Percentiles rank a stretch among this genome's conserved stretches.
Conservation (phyloP, 2,888 invertebrate genomes). For the Microctonus aethiopoides region DNA sequence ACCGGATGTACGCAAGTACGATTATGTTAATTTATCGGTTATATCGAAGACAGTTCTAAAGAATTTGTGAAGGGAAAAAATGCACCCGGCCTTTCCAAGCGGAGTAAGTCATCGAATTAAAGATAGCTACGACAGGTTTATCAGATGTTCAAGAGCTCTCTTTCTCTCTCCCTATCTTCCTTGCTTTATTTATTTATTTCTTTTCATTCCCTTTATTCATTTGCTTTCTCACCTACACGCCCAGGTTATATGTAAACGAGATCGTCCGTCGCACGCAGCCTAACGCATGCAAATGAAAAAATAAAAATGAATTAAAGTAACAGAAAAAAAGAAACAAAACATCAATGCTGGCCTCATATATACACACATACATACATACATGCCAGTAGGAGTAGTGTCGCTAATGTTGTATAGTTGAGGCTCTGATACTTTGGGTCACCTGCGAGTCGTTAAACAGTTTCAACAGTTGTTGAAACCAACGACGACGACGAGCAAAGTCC, state of each 20-base stretch:
- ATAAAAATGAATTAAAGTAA: constrained; percentile 21
- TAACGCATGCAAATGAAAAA: background rate
- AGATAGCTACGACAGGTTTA: constrained; percentile 59
- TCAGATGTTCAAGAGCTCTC: constrained; percentile 51
- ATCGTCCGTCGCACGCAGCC: constrained; percentile 25
- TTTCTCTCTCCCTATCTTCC: constrained; percentile 36
- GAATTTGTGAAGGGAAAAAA: constrained; percentile 17
- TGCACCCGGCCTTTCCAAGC: constrained; percentile 24
- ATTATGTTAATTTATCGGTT: constrained; percentile 32
- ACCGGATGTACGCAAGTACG: constrained; percentile 22
- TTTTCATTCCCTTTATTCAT: background rate
- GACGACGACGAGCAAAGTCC: background rate
- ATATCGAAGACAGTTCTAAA: constrained; percentile 13
- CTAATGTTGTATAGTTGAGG: constrained; percentile 29
- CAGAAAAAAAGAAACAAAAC: constrained; percentile 8
- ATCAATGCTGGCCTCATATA: background rate
- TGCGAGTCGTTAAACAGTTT: constrained; percentile 58
- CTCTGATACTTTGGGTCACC: constrained; percentile 49
- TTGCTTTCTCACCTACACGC: constrained; percentile 28
- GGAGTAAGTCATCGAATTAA: constrained; percentile 59
- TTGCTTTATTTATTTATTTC: no score
- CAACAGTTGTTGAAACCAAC: constrained; percentile 51
- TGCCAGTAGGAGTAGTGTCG: constrained; percentile 20
- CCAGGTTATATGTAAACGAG: constrained; percentile 41
- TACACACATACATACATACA: background rate